These are phyloP conservation scores for Chesias legatella DNA, from an alignment of 2,888 invertebrate species.

Conservation along the genomic window DNA sequence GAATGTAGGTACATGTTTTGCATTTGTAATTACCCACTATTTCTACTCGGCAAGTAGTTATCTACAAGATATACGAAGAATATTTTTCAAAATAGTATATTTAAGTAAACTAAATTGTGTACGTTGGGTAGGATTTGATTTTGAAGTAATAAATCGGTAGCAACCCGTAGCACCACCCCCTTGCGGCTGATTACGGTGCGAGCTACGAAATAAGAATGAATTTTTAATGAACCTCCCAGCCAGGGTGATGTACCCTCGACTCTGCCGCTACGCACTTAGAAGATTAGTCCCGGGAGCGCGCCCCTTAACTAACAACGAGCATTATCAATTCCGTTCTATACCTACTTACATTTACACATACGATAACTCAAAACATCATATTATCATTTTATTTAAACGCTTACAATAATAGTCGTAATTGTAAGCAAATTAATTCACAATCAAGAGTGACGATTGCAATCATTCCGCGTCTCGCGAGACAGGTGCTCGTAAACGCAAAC, in stretches of 20 bases:
- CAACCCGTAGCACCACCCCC: conserved; percentile 54
- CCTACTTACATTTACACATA: conserved; percentile 19
- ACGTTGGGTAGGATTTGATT: conserved; percentile 23
- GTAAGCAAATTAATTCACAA: conserved; percentile 27
- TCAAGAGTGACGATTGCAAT: conserved; percentile 23
- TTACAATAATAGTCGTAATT: conserved; percentile 17
- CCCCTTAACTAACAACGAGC: conserved; percentile 56
- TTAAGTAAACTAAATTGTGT: conserved; percentile 1
- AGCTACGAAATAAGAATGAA: conserved; percentile 77
- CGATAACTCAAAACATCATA: conserved; percentile 5
- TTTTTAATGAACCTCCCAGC: conserved; percentile 71
- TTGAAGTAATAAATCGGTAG: conserved; percentile 55
- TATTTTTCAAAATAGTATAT: too few species aligned
- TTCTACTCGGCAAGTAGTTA: neutral
- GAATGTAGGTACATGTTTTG: conserved; percentile 13
- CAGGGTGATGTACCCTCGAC: conserved; percentile 28
- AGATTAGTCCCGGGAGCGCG: conserved; percentile 75
- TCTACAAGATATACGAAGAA: neutral
- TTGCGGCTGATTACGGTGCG: conserved; percentile 68
- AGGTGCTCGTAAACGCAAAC: conserved; percentile 49
- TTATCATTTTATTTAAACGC: conserved; percentile 2
- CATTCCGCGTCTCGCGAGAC: conserved; percentile 32
- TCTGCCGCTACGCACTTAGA: conserved; percentile 71
- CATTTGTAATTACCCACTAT: conserved; percentile 16
- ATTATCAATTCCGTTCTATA: conserved; percentile 39